Evolutionary conservation across 2,888 invertebrate species (phyloP).

Genomic region (Coremacera marginata): DNA sequence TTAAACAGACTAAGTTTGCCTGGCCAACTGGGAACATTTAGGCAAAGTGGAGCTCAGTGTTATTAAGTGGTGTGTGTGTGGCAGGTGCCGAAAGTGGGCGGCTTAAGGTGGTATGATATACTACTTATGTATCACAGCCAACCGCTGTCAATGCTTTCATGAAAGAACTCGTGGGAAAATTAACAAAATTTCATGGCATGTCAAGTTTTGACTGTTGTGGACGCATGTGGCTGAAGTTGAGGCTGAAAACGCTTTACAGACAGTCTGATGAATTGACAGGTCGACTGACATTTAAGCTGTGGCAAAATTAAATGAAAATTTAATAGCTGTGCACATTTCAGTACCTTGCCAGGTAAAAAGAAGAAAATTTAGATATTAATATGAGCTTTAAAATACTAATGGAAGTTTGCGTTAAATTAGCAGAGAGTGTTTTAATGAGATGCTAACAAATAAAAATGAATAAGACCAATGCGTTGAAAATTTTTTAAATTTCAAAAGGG

Average conservation of each 20-base stretch:
- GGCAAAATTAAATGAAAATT: not conserved
- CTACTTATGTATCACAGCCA: not conserved
- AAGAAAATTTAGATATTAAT: no score
- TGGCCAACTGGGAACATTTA: not conserved
- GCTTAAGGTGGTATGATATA: not conserved
- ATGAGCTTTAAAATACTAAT: no score
- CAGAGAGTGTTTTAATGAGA: no score
- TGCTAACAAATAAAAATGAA: no score
- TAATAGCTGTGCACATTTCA: not conserved
- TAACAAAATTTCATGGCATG: not conserved
- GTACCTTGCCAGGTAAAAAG: no score
- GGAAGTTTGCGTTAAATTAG: no score
- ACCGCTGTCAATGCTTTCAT: not conserved
- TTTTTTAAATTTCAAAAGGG: no score
- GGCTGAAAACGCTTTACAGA: not conserved
- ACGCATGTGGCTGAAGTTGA: not conserved
- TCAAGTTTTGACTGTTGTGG: not conserved
- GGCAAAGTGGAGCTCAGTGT: not conserved
- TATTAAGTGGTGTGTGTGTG: not conserved
- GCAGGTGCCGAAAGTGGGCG: not conserved
- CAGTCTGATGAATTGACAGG: not conserved
- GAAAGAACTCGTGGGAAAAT: not conserved
- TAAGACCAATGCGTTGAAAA: no score
- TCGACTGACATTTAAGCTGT: not conserved
- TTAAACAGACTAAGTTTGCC: not conserved